These are phyloP conservation scores for Protula sp. DNA, from an alignment of 2,888 invertebrate genomes.

Conservation along the genomic window DNA sequence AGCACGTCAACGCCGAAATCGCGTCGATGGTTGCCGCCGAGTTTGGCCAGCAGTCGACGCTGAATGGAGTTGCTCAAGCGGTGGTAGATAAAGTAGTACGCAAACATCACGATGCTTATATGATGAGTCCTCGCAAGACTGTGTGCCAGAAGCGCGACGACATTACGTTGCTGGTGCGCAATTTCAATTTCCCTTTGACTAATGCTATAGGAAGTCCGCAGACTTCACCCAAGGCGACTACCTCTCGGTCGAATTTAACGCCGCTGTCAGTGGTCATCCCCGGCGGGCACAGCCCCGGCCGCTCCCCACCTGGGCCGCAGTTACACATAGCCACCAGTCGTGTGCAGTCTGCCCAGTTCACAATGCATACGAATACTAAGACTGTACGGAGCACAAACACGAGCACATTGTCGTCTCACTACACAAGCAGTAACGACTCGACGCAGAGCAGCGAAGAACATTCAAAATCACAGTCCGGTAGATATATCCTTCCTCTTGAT, in stretches of 20 bases:
- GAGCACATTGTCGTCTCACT: constrained; percentile 1
- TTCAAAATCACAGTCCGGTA: constrained; percentile 36
- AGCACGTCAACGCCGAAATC: constrained; percentile 62
- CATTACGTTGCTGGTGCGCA: constrained; percentile 77
- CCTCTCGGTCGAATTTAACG: not conserved
- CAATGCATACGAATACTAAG: constrained; percentile 11
- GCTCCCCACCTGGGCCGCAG: not conserved
- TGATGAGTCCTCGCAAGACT: constrained; percentile 51
- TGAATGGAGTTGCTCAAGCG: constrained; percentile 77
- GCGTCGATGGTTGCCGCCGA: constrained; percentile 47
- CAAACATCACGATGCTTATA: constrained; percentile 74
- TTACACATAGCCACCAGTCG: constrained; percentile 1
- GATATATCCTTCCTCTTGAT: constrained; percentile 60
- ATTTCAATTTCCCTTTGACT: constrained; percentile 75
- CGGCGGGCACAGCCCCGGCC: not conserved
- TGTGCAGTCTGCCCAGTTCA: too few relatives aligned
- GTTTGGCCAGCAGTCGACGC: constrained; percentile 71
- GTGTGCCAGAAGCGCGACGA: constrained; percentile 66
- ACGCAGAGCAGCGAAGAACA: constrained; percentile 40
- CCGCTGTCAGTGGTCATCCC: constrained; percentile 22
- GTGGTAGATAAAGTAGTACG: constrained; percentile 78
- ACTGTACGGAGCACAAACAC: constrained; percentile 1
- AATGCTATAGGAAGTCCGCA: constrained; percentile 58
- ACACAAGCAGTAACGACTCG: constrained; percentile 38
- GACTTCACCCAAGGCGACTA: constrained; percentile 9